Base-by-base conservation (phyloP, 2,113 vertebrate species). In the Platysteira castanea region DNA sequence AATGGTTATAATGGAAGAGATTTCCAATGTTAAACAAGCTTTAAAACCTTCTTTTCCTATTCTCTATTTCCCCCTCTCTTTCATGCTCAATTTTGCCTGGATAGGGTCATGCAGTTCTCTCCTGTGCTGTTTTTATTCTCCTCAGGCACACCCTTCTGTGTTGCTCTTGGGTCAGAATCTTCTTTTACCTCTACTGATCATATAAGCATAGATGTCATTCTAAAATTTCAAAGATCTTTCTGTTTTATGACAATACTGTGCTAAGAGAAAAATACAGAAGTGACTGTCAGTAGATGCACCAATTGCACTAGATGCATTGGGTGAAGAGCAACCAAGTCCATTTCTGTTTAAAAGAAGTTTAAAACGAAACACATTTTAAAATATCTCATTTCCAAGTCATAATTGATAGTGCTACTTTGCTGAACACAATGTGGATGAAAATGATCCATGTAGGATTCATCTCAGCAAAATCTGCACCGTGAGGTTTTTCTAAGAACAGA, bases 41-140 rank as follows among this genome's bases (percentile, higher is more conserved):
- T 90, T 69, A 19, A 79, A 80, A 80, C 28, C 6, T 4, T 63
- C 2, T 28, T 31, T 41, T 47, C 13, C 5, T 61, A 27, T 69
- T 84, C 8, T 52, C 2, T 33, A 2, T 23, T 61, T 21, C 10
- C 10, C 3, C 4, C 3, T 2, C 13, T 9, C 4, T 27, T 44
- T 22, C 27, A 10, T 35, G 10, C 8, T 83, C 20, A 39, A 3
- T 91, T 94, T 79, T 76, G 4, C 64, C 59, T 77, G 50, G 17
- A n/a, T 30, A 69, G 5, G 17, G 10, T 88, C 35, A 53, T 44
- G 13, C 15, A 30, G n/a, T 75, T 78, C 28, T 85, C 35, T 57
- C 13, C 28, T 84, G 11, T 61, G 41, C 14, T 86, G 54, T 57
- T 83, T 89, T 83, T 67, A 18, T 63, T 88, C 67, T 80, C 28